Percentiles rank a stretch among this genome's conserved stretches.
Evolutionary conservation across 2,113 vertebrate genomes (phyloP).

Genomic region (Elaphurus davidianus): DNA sequence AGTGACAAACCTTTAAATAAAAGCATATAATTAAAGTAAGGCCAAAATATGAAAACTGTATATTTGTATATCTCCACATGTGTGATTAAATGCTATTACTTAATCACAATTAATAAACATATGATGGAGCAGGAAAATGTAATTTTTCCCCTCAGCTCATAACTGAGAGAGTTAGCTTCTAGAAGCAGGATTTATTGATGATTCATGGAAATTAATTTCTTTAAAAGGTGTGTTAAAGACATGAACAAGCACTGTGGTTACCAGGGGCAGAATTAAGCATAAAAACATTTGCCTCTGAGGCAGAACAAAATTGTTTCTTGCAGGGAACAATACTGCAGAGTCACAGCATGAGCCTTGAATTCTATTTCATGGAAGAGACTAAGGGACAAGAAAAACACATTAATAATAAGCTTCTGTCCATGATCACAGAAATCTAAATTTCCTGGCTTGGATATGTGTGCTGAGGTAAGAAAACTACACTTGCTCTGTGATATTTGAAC

Average conservation of each 20-base stretch:
- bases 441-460: conserved; percentile 19
- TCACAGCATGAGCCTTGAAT: conserved; percentile 79
- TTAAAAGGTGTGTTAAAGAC: conserved; percentile 82
- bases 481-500: not conserved
- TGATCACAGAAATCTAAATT: conserved; percentile 70
- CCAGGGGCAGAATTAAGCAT: conserved; percentile 81
- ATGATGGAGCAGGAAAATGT: conserved; percentile 63
- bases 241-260: conserved; percentile 81
- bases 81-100: conserved; percentile 61
- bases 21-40: conserved; percentile 76
- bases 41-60: conserved; percentile 54
- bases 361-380: conserved; percentile 73
- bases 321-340: conserved; percentile 80
- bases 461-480: not conserved
- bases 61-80: not conserved
- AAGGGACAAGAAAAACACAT: conserved; percentile 74
- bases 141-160: conserved; percentile 55
- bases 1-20: conserved; percentile 71
- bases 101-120: conserved; percentile 46
- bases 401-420: conserved; percentile 76
- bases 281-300: conserved; percentile 81
- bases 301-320: conserved; percentile 79
- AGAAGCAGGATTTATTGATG: conserved; percentile 75
- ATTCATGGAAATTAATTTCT: conserved; percentile 81
- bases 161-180: conserved; percentile 75